phyloP scores from a whole-genome alignment of 2,797 vertebrate genomes.

The Nyctalus aviator region DNA sequence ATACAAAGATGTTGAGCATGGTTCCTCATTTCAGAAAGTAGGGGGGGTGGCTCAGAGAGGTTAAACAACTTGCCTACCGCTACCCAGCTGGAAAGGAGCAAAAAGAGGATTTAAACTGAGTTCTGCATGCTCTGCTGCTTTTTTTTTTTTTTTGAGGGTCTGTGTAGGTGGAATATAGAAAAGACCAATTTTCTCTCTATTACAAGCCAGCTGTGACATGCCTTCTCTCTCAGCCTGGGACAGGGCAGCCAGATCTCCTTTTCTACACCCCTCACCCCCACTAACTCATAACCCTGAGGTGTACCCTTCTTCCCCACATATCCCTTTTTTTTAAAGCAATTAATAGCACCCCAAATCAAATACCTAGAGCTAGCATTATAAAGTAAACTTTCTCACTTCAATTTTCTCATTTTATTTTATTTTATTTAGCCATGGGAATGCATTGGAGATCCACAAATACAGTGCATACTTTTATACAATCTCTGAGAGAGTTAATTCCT shows the following conservation, averaged over 20 bases:
- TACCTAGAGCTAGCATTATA: background rate
- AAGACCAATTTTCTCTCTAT: background rate
- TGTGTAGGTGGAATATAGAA: background rate
- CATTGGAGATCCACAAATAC: background rate
- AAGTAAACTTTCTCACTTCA: conserved; percentile 38
- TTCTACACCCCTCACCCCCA: background rate
- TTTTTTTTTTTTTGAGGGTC: background rate
- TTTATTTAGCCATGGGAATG: conserved; percentile 18
- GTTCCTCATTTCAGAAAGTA: background rate
- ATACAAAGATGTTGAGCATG: background rate
- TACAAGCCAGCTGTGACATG: background rate
- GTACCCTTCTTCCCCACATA: background rate
- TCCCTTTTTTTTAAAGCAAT: background rate
- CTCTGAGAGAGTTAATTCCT: conserved; percentile 36
- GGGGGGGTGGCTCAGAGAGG: background rate
- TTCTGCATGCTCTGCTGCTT: background rate
- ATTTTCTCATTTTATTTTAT: conserved; percentile 32
- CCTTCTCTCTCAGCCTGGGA: background rate
- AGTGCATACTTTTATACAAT: background rate
- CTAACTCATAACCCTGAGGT: background rate
- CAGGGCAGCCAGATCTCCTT: background rate
- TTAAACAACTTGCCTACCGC: background rate
- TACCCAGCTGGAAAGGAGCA: background rate
- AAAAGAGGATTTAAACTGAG: background rate
- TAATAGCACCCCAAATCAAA: background rate